Evolutionary conservation across 2,797 vertebrate genomes (phyloP).

Genomic region (Bovichtus diacanthus): DNA sequence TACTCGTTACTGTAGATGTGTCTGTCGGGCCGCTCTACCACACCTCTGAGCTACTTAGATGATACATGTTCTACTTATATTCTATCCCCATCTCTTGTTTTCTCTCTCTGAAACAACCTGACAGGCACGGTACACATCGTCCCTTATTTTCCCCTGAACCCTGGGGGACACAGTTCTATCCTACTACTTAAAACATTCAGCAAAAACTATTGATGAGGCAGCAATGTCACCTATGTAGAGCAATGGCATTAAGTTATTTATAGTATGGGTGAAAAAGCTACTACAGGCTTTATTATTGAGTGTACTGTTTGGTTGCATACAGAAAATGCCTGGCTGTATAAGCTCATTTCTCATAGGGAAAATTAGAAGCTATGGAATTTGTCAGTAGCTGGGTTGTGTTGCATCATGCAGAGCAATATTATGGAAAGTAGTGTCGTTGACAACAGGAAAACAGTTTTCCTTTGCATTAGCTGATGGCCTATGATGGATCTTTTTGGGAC

Average conservation of each 20-base stretch:
- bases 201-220: conserved; percentile 16
- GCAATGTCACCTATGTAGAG: background rate
- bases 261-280: conserved; percentile 5
- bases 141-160: background rate
- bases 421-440: conserved; percentile 24
- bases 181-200: background rate
- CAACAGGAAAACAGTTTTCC: conserved; percentile 6
- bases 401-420: background rate
- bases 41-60: conserved; percentile 1
- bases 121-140: background rate
- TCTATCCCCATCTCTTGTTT: background rate
- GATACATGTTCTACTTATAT: background rate
- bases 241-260: background rate
- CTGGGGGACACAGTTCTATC: background rate
- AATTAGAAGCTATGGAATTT: conserved; percentile 12
- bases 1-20: conserved; percentile 18
- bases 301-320: background rate
- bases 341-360: background rate
- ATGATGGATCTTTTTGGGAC: background rate
- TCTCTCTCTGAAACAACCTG: conserved; percentile 4
- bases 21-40: background rate
- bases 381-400: conserved; percentile 9
- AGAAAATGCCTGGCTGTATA: background rate
- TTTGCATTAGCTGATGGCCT: conserved; percentile 9
- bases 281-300: background rate